Base-by-base conservation (phyloP, 2,888 invertebrate genomes). In the Drosophila acutilabella region DNA sequence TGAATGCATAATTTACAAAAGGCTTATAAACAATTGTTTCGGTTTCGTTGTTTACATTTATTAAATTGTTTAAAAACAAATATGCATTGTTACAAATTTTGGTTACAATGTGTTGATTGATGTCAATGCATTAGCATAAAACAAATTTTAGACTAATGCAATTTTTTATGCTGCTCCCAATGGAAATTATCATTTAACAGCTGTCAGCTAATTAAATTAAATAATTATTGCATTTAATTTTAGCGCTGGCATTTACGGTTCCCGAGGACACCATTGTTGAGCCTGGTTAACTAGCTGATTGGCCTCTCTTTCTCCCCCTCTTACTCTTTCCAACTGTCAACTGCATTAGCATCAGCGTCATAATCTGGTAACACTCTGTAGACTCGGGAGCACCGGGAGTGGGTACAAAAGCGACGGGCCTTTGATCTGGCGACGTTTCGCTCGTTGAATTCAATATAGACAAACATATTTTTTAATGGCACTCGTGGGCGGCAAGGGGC, bases 371-470 rank as follows among this genome's bases (percentile, higher is more conserved):
- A 82, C 86, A 81, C 80, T 82, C 68, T 69, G 53, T 51, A 81
- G 53, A 60, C 64, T 70, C 23, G 23, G 23, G 6, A 23, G 51
- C 40, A 51, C 53, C 58, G 74, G 78, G 53, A 65, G 68, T 71
- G 52, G 7, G 33, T 58, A 47, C 73, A 50, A 50, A 13, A 36
- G 36, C 30, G 30, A 59, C 57, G 64, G 76, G 66, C 80, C 80
- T 77, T 80, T 77, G 76, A 80, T 80, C 80, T 80, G 77, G 56
- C 70, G 38, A 60, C 85, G 83, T 85, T 88, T 72, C 83, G 83
- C 83, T 84, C 89, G 83, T 84, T 84, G 88, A 76, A 84, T 79
- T 85, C 89, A 88, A 89, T 89, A 88, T 64, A 89, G 81, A 68
- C 64, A 83, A 65, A 80, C 65, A 68, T 47, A 72, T 66, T 65